These are phyloP conservation scores for Synanthedon myopaeformis DNA, from an alignment of 2,888 invertebrate species.

Conservation along the genomic window DNA sequence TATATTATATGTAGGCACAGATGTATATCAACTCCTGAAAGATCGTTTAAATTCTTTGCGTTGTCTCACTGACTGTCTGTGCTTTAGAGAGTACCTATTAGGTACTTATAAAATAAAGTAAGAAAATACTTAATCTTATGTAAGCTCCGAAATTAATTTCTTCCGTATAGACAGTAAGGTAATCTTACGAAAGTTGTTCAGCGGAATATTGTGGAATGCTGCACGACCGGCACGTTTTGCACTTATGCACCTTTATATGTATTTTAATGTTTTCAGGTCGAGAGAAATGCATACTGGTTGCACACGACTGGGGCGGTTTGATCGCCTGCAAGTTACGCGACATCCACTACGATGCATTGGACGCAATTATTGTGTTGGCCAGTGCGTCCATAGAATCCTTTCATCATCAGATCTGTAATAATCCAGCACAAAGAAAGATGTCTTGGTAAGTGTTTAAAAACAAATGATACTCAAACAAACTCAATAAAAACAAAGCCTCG, in stretches of 20 bases:
- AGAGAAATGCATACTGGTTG: conserved; percentile 67
- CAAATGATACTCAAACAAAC: too few relatives aligned
- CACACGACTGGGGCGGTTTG: conserved; percentile 78
- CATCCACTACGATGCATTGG: conserved; percentile 64
- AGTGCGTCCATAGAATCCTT: conserved; percentile 61
- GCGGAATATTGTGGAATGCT: not conserved
- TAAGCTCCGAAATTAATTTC: too few relatives aligned
- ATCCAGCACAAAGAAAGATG: conserved; percentile 44
- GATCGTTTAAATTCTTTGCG: too few relatives aligned
- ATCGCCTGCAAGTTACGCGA: conserved; percentile 68
- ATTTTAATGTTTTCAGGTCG: conserved; percentile 37
- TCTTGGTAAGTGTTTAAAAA: conserved; percentile 47
- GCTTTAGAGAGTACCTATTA: too few relatives aligned
- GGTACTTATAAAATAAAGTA: too few relatives aligned
- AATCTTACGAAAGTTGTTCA: too few relatives aligned
- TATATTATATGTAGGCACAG: too few relatives aligned
- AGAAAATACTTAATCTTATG: too few relatives aligned
- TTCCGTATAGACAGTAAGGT: too few relatives aligned
- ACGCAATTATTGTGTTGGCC: conserved; percentile 66
- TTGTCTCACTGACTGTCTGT: too few relatives aligned
- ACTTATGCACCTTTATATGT: not conserved
- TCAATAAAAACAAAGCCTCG: too few relatives aligned
- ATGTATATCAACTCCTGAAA: too few relatives aligned
- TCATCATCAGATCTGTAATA: conserved; percentile 37
- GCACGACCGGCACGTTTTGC: not conserved